Base-by-base conservation (phyloP, 2,113 vertebrate species). In the Entelurus aequoreus region DNA sequence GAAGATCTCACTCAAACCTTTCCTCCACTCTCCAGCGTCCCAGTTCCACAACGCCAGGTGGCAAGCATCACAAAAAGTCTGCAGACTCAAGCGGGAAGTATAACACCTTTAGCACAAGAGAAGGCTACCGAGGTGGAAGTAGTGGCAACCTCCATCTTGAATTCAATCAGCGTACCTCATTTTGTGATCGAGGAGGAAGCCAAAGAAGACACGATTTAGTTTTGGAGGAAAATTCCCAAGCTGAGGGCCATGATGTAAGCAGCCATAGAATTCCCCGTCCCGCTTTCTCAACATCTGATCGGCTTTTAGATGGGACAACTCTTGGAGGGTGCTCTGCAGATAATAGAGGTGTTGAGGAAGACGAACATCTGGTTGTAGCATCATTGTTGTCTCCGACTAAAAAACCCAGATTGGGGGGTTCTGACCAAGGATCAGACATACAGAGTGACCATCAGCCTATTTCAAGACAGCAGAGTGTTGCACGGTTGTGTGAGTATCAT, bases 401-500 rank as follows among this genome's bases (percentile, higher is more conserved):
- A 90, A 92, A 93, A 65, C 38, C 74, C 54, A 75, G 68, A 65
- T 47, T 68, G 5, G 77, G 49, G 1, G 75, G 62, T 0, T 77
- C 66, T 1, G 83, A 86, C 51, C 84, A 83, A 46, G 83, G 75
- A 12, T 78, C 74, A 1, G 93, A 95, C 58, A 84, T 89, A 67
- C 88, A 90, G 56, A 84, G 50, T 37, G 85, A 90, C 63, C 94
- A 94, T 77, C 90, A 88, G 64, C 87, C 92, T 0, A 79, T 87
- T 63, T 81, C 89, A 0, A 92, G 94, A 68, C 94, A 94, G 68
- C 94, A 94, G 69, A 88, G 89, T 0, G 85, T 96, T 53, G 89
- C 93, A 57, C 91, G 88, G 58, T 90, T 97, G 48, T 97, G 96
- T 69, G 94, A 98, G 54, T 98, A 96, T 84, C 96, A 98, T 75